A percentile compares a stretch with the other conserved stretches of the same genome.
phyloP scores from a whole-genome alignment of 2,888 invertebrate genomes.

The Rhogogaster chlorosoma region DNA sequence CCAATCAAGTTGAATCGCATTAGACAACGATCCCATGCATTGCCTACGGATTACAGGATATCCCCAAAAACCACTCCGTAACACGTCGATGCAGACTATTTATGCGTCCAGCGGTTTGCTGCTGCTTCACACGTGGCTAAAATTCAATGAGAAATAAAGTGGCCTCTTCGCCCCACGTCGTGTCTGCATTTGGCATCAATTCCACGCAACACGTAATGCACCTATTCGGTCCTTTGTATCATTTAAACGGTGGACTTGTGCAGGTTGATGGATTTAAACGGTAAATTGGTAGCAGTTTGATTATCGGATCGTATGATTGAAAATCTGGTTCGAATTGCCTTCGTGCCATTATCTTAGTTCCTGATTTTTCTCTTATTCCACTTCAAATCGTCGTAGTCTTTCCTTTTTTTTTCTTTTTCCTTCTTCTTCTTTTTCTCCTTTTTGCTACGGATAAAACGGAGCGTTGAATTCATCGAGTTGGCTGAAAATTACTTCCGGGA shows the following conservation, averaged over 20 bases:
- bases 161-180: not conserved
- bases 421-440: not conserved
- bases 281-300: not conserved
- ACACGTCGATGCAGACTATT: not conserved
- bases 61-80: slow-evolving; percentile 1
- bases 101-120: not conserved
- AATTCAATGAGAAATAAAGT: slow-evolving; percentile 30
- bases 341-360: not conserved
- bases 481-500: slow-evolving; percentile 3
- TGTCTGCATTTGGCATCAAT: not conserved
- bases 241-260: not conserved
- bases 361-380: not conserved
- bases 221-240: not conserved
- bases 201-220: not conserved
- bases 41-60: not conserved
- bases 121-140: not conserved
- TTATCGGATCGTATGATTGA: not conserved
- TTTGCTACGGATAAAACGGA: not conserved
- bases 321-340: not conserved
- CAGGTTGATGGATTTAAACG: not conserved
- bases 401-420: not conserved
- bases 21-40: not conserved
- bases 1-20: slow-evolving; percentile 22
- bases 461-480: not conserved
- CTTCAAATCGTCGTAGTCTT: no score